Evolutionary conservation across 1,140 invertebrate species (phyloP).

Genomic region (Chironomus striatipennis): DNA sequence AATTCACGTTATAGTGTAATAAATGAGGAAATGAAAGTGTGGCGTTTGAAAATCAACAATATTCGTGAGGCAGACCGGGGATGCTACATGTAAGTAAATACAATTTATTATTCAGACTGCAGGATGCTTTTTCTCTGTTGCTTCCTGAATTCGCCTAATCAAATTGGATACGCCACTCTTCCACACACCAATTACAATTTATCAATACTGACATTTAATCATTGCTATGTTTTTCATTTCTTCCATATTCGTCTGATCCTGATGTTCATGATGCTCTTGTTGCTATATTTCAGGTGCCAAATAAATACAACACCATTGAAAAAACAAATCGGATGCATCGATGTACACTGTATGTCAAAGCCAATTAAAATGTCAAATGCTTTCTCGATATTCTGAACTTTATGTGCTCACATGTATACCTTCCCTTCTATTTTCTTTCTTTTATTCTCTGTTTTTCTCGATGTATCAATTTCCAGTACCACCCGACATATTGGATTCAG

Average conservation of each 20-base stretch:
- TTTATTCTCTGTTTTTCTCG: neutral
- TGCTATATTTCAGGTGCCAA: constrained; percentile 54
- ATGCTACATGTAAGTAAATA: constrained; percentile 29
- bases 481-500: constrained; percentile 57
- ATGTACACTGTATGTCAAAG: constrained; percentile 52
- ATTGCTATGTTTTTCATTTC: neutral
- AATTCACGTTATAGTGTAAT: constrained; percentile 66
- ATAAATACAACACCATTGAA: constrained; percentile 67
- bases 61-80: constrained; percentile 57
- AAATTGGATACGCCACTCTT: neutral
- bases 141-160: neutral
- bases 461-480: constrained; percentile 45
- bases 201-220: neutral
- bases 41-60: constrained; percentile 61
- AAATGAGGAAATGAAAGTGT: constrained; percentile 57
- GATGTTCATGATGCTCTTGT: too few species aligned
- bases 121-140: too few species aligned
- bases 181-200: neutral
- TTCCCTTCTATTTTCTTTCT: neutral
- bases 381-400: neutral
- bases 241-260: too few species aligned
- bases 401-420: neutral
- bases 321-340: constrained; percentile 57
- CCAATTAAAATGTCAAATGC: neutral
- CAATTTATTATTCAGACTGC: too few species aligned